Evolutionary conservation across 2,113 vertebrate genomes (phyloP), one percentile per base, ranked within the genome.

Genomic region (Columba janthina): DNA sequence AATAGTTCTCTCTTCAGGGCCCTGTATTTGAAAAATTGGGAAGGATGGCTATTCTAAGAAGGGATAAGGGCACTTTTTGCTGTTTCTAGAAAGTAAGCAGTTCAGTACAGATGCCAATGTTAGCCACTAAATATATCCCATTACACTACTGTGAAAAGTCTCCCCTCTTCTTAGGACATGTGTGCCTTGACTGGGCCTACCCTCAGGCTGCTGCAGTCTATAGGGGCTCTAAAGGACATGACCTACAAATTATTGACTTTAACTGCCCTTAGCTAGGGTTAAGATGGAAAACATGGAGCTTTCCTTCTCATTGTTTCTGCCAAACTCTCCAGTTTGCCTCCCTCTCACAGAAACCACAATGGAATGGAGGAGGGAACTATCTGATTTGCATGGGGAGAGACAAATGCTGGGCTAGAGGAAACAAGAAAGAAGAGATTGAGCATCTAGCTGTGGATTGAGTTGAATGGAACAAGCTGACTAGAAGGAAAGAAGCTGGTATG

Each of bases 41-140:
- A 72, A 91, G 12, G 24, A 34, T 28, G 6, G 18, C 46, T 62
- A 5, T 60, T 83, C 8, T 6, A 78, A 38, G 48, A 46, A 82
- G 48, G 77, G 9, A 46, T 29, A 36, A 48, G 34, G 31, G 20
- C n/a, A 70, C 34, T 26, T 88, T 40, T 79, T 85, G 31, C 46
- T 76, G 7, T 66, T 89, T 88, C 50, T 66, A 9, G 31, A 44
- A 74, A 82, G 61, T 66, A 56, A 56, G 12, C 22, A 17, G 16
- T 85, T 73, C 32, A 31, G 14, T 60, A 48, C 3, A 71, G 53
- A 58, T 57, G 54, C 20, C 26, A 64, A 31, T 48, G 93, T 72
- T n/a, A 91, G 40, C 40, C 44, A 40, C 54, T 85, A 83, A 88
- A 90, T 85, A 38, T 66, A 94, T 14, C 54, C 42, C 15, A 40